Conservation (phyloP, 2,888 invertebrate genomes). For the Crossocerus cetratus region DNA sequence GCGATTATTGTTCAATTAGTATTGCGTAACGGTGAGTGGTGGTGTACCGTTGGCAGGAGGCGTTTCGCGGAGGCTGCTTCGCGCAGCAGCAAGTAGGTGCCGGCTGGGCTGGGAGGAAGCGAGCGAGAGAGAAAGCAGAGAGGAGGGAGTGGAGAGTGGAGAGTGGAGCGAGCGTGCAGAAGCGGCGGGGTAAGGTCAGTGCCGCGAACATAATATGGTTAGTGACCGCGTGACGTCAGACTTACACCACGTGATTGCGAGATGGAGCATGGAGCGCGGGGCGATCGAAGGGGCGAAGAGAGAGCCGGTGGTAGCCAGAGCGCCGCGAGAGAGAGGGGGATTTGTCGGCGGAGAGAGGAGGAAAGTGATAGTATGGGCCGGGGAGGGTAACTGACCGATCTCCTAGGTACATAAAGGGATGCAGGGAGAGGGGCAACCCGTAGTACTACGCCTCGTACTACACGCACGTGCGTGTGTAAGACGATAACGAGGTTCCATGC, state of each 20-base stretch:
- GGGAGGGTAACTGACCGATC: conserved; percentile 45
- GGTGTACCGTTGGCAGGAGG: conserved; percentile 30
- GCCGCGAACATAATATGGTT: conserved; percentile 73
- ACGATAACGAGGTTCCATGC: conserved; percentile 64
- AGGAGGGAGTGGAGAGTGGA: conserved; percentile 20
- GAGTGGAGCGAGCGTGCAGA: conserved; percentile 3
- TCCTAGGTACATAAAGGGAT: conserved; percentile 20
- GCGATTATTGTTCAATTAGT: conserved; percentile 45
- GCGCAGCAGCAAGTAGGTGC: conserved; percentile 17
- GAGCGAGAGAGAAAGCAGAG: background rate
- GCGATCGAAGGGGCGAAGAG: no score
- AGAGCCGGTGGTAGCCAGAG: no score
- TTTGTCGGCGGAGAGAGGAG: no score
- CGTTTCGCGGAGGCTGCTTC: conserved; percentile 16
- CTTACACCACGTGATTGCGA: conserved; percentile 62
- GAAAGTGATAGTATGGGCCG: conserved; percentile 12
- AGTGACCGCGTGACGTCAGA: conserved; percentile 73
- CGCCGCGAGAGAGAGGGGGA: no score
- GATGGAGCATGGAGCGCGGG: no score
- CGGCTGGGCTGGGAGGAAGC: background rate
- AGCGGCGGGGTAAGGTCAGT: conserved; percentile 74
- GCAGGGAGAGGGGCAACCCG: conserved; percentile 52
- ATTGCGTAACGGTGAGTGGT: conserved; percentile 32
- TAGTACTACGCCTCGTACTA: conserved; percentile 76
- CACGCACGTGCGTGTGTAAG: conserved; percentile 72